Conservation (phyloP, 2,113 vertebrate species). For the Cnemophilus loriae region DNA sequence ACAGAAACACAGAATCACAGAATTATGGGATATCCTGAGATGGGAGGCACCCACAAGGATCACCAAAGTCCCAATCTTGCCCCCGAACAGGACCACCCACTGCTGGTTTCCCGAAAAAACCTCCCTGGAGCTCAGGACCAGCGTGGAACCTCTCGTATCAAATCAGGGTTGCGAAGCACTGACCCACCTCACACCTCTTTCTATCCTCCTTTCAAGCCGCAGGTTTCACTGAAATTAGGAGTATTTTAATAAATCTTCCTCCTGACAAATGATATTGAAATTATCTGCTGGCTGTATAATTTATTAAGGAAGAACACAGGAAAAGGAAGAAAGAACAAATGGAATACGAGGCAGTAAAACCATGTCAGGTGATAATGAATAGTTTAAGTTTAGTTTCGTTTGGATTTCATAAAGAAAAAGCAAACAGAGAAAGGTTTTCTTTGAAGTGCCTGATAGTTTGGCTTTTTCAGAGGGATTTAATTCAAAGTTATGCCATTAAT, state of each 20-base stretch:
- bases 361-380: not conserved
- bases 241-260: not conserved
- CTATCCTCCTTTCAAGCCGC: not conserved
- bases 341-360: not conserved
- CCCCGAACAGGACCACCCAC: not conserved
- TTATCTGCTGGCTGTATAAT: not conserved
- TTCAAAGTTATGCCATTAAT: not conserved
- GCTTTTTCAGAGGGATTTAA: not conserved
- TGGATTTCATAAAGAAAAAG: not conserved
- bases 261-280: not conserved
- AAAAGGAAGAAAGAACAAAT: not conserved
- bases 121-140: not conserved
- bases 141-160: fast-evolving
- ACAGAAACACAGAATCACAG: not conserved
- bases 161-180: not conserved
- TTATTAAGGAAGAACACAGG: not conserved
- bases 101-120: not conserved
- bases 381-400: not conserved
- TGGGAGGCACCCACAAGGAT: not conserved
- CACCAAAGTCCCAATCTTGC: not conserved
- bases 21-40: not conserved
- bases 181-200: not conserved
- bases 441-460: not conserved
- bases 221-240: not conserved
- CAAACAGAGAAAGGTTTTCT: not conserved